Evolutionary conservation across 2,888 invertebrate species (phyloP).

Genomic region (Schizaphis graminum): DNA sequence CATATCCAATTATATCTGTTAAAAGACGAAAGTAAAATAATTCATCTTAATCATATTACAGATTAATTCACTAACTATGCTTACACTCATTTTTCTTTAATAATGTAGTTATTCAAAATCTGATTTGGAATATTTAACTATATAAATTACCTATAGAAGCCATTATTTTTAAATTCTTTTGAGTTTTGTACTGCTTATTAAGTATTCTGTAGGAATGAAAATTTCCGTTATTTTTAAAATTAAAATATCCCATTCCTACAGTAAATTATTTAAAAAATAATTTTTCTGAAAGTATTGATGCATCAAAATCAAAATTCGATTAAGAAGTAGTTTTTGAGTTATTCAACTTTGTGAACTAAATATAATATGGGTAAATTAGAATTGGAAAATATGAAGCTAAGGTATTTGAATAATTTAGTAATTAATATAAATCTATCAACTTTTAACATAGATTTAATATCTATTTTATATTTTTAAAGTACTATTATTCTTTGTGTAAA

Average conservation of each 20-base stretch:
- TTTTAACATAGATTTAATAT: background rate
- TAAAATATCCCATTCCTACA: background rate
- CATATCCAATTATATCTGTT: background rate
- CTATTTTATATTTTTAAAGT: background rate
- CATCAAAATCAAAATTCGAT: background rate
- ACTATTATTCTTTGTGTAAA: background rate
- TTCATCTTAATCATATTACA: background rate
- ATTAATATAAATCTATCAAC: background rate
- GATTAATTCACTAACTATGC: background rate
- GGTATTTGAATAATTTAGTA: background rate
- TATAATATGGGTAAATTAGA: background rate
- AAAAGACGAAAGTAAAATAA: background rate
- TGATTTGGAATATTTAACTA: background rate
- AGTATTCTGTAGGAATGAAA: background rate
- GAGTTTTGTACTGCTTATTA: background rate
- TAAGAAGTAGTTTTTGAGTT: background rate
- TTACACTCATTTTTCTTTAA: background rate
- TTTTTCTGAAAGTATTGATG: background rate
- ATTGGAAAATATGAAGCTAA: background rate
- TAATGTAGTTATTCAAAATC: background rate
- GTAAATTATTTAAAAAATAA: background rate
- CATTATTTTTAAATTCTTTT: background rate
- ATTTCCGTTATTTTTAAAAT: background rate
- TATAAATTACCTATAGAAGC: background rate
- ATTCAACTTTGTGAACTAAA: background rate